phyloP scores from a whole-genome alignment of 2,888 invertebrate species.

The Drosophila monieri region DNA sequence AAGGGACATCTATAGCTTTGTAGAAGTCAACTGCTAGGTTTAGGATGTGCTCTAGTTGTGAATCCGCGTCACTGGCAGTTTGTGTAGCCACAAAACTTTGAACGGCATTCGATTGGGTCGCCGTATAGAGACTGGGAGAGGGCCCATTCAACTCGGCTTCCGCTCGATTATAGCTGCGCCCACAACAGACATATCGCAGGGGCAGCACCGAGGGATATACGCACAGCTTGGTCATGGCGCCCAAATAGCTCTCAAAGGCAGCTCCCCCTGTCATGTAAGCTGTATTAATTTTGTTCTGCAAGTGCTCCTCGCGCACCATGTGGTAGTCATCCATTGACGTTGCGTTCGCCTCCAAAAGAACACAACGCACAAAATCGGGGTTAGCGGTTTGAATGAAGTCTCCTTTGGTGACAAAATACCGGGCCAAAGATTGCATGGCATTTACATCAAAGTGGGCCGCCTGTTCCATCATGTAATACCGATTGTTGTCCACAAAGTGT shows the following conservation, averaged over 20 bases:
- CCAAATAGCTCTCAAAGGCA: conserved; percentile 89
- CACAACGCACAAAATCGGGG: conserved; percentile 90
- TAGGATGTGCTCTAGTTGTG: conserved; percentile 86
- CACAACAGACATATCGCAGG: conserved; percentile 88
- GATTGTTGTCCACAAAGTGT: conserved; percentile 84
- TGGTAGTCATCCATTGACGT: conserved; percentile 86
- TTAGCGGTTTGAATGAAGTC: conserved; percentile 89
- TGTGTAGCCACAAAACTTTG: conserved; percentile 87
- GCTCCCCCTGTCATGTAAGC: conserved; percentile 91
- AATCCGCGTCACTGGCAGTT: conserved; percentile 84
- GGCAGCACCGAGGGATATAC: conserved; percentile 88
- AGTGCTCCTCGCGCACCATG: conserved; percentile 85
- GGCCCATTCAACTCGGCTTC: conserved; percentile 73
- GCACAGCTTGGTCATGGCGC: conserved; percentile 87
- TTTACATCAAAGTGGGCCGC: conserved; percentile 89
- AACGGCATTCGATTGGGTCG: conserved; percentile 88
- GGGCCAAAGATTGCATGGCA: conserved; percentile 71
- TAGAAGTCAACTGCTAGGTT: conserved; percentile 86
- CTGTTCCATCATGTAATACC: conserved; percentile 87
- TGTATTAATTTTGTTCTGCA: conserved; percentile 85
- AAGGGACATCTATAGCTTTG: conserved; percentile 88
- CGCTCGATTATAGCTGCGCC: conserved; percentile 87
- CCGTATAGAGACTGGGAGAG: conserved; percentile 85
- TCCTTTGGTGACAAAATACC: conserved; percentile 83
- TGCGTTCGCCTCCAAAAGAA: conserved; percentile 89